Evolutionary conservation across 23 tunicate species (phyloP), one percentile per base, ranked within the genome.

Genomic region (Styela clava): DNA sequence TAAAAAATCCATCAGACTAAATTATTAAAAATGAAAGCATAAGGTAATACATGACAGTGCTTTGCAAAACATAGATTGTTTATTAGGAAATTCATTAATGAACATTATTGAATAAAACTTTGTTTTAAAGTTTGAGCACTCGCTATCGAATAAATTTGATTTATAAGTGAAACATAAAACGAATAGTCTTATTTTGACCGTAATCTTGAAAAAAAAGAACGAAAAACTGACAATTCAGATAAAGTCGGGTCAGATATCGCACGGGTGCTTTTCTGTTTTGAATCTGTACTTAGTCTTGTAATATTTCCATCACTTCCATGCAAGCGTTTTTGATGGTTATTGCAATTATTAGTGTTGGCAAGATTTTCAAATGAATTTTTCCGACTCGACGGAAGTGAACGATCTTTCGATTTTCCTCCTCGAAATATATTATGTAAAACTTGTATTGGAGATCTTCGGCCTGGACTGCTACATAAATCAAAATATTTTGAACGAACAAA

Each of bases 401-500:
- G 56, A 7, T 44, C 56, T 12, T 12, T 7, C 56, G 56, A 44
- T 76, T 29, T 52, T 26, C 65, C 31, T 37, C 68, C 12, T 24
- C 68, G 24, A 24, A 44, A 76, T 23, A 76, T 44, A 29, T 76
- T 26, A 20, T 44, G 63, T 0, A 76, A 44, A 35, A 76, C 5
- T 1, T 36, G 33, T 26, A 64, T 23, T 25, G 81, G 81, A 7
- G 33, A 33, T 20, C 81, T 21, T 44, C 81, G 37, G 26, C 33
- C 64, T 26, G 81, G 64, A 51, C 62, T 51, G 12, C 28, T 52
- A 0, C 65, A 44, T 20, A 44, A 84, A 24, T 82, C 88, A 84
- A 74, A 91, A 35, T 68, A 64, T 34, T 52, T 37, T 9, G 97
- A 91, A 2, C 63, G 74, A 1, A 85, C 23, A 78, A 91, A 91